Evolutionary conservation across 2,113 vertebrate genomes (phyloP).

Genomic region (Lepisosteus oculatus): DNA sequence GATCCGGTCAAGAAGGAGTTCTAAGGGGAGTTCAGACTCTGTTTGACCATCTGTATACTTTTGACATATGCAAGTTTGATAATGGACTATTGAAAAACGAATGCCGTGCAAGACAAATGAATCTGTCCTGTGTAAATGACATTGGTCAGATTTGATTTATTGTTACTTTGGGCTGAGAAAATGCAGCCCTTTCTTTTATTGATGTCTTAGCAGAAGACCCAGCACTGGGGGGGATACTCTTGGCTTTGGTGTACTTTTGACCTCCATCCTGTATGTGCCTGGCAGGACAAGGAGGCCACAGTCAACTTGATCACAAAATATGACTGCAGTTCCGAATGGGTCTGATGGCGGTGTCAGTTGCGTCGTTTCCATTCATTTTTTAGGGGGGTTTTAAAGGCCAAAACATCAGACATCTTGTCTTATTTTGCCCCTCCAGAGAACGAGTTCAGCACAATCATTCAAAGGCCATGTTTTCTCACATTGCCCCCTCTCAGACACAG

Average conservation of each 20-base stretch:
- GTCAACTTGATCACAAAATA: too few species aligned
- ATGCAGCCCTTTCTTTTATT: conserved; percentile 28
- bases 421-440: too few species aligned
- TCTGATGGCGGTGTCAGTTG: too few species aligned
- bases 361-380: too few species aligned
- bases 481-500: too few species aligned
- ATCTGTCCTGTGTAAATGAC: conserved; percentile 8
- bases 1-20: neutral
- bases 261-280: neutral
- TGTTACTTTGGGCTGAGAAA: conserved; percentile 26
- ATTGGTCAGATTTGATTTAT: conserved; percentile 36
- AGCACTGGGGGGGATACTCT: too few species aligned
- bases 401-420: too few species aligned
- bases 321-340: too few species aligned
- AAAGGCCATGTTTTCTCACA: too few species aligned
- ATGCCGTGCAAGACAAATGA: neutral
- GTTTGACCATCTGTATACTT: conserved; percentile 6
- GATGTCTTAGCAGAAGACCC: too few species aligned
- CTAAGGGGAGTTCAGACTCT: neutral
- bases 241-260: neutral
- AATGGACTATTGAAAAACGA: neutral
- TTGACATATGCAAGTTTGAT: neutral
- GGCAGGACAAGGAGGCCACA: neutral
- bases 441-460: too few species aligned
- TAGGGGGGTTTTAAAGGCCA: too few species aligned